phyloP scores from a whole-genome alignment of 2,113 vertebrate genomes.

The Alethe diademata region DNA sequence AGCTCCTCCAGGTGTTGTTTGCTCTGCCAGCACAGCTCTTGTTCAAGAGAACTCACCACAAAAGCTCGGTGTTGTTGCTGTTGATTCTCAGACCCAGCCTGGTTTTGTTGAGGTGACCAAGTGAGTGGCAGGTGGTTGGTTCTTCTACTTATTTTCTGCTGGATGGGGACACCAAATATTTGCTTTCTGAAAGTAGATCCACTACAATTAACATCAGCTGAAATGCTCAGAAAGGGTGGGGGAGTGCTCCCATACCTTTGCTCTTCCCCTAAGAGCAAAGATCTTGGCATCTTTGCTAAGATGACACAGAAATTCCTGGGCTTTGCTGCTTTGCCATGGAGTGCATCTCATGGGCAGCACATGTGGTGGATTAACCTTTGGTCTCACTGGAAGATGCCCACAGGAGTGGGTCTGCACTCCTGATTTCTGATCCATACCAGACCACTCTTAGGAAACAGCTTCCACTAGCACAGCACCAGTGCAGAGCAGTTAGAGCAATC shows the following conservation, averaged over 20 bases:
- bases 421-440: background rate
- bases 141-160: background rate
- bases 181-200: background rate
- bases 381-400: background rate
- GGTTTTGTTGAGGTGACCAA: background rate
- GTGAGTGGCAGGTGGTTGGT: background rate
- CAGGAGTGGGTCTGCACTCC: background rate
- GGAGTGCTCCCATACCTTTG: rapidly evolving
- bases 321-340: background rate
- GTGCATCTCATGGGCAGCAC: background rate
- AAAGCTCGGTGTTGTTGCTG: background rate
- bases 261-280: background rate
- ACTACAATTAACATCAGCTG: background rate
- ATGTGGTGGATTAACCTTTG: background rate
- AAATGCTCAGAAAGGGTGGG: background rate
- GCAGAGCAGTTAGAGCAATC: background rate
- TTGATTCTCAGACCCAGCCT: slow-evolving; percentile 3
- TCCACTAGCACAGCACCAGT: background rate
- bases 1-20: slow-evolving; percentile 57
- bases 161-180: slow-evolving; percentile 53
- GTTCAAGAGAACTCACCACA: background rate
- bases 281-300: background rate
- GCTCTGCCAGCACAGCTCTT: background rate
- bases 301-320: background rate
- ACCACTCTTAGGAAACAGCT: background rate